Percentiles rank a stretch among this genome's conserved stretches.
Evolutionary conservation across 2,113 vertebrate genomes (phyloP).

Genomic region (Zosterops pallidus): DNA sequence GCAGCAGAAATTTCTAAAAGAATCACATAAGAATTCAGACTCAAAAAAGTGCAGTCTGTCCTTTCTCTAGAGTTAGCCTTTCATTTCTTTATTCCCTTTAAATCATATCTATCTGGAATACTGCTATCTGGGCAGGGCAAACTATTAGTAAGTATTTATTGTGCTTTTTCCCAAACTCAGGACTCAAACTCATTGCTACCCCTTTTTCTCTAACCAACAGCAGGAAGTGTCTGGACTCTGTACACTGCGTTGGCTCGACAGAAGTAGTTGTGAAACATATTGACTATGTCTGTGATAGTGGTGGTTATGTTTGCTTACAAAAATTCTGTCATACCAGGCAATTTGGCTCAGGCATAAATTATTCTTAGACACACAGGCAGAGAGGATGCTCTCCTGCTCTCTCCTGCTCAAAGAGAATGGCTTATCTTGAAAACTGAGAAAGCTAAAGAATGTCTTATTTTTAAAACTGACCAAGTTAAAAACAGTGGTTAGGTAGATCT

Average conservation of each 20-base stretch:
- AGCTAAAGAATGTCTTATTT: not conserved
- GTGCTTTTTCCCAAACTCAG: not conserved
- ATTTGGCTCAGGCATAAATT: not conserved
- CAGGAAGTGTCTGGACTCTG: not conserved
- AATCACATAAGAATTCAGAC: not conserved
- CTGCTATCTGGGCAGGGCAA: not conserved
- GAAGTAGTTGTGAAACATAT: not conserved
- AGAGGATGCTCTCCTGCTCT: not conserved
- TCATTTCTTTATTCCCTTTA: not conserved
- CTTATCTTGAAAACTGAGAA: not conserved
- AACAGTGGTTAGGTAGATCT: no score
- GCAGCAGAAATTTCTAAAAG: not conserved
- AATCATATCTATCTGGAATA: not conserved
- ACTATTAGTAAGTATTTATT: not conserved
- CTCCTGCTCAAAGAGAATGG: not conserved
- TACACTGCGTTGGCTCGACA: not conserved
- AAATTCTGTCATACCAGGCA: not conserved
- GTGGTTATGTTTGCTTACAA: not conserved
- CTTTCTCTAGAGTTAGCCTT: not conserved
- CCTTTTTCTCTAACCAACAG: not conserved
- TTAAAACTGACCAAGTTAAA: not conserved
- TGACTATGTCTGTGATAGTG: no score
- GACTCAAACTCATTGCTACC: not conserved
- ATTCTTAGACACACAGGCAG: not conserved
- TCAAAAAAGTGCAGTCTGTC: not conserved